Base-by-base conservation (phyloP, 2,113 vertebrate species). In the Perca fluviatilis region DNA sequence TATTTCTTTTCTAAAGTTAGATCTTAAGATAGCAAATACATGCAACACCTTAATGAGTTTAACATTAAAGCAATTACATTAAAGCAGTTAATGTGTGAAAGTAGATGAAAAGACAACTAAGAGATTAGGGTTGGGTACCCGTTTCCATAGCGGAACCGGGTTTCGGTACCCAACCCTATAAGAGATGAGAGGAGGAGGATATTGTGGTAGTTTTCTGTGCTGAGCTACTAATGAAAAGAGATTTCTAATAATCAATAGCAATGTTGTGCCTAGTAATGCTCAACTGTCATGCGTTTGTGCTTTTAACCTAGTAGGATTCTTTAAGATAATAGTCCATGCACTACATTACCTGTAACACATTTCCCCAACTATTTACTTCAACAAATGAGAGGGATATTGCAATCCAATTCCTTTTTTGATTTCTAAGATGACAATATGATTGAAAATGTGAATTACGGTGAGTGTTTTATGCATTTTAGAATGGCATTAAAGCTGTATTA, bases 381-480 rank as follows among this genome's bases (percentile, higher is more conserved):
- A 14, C 47, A 30, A 30, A 16, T 7, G 40, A 62, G 58, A 61
- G 30, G 60, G 30, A 36, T 62, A 36, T 21, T 62, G 16, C 60
- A 60, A 18, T 60, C 15, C 1, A 36, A 33, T 65, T 30, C 8
- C 6, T 58, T 66, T 73, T 74, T 67, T 25, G 21, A 3, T 7
- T 77, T 79, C 53, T 57, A 74, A 71, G 74, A 25, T 84, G 54
- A 58, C 77, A 63, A 83, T 68, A 75, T 56, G 40, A 83, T 79
- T 79, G 80, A 61, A 83, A 78, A 80, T 78, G 58, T 85, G 66
- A 83, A 83, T 91, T 66, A 83, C 4, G 23, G 46, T 69, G 79
- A 80, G 74, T 90, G 70, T 75, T 65, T 58, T 19, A 11, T 57
- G 76, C 23, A 27, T 80, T 85, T 69, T 33, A 25, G 36, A 78